These are phyloP conservation scores for Cinclus cinclus DNA, from an alignment of 2,113 vertebrate genomes.

Conservation along the genomic window DNA sequence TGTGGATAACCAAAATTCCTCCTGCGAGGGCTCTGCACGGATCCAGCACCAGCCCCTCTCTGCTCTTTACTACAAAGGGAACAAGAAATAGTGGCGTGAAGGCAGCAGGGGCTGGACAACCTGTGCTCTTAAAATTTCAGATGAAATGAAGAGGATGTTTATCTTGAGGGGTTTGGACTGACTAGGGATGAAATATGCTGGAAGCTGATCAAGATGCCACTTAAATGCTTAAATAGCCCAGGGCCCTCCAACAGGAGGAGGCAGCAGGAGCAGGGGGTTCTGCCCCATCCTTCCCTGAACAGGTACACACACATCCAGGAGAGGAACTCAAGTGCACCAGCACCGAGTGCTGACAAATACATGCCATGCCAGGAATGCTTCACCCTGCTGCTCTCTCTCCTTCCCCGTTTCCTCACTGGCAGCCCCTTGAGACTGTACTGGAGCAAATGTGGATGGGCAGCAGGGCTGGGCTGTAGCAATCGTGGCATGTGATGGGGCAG, in stretches of 20 bases:
- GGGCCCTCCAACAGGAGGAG: neutral
- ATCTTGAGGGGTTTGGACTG: neutral
- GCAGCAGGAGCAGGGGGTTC: neutral
- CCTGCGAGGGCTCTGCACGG: neutral
- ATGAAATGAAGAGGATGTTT: neutral
- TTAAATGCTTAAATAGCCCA: neutral
- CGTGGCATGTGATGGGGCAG: neutral
- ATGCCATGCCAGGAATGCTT: neutral
- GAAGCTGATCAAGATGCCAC: neutral
- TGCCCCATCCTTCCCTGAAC: neutral
- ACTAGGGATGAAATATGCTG: rapidly evolving
- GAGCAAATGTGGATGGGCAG: neutral
- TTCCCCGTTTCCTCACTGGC: neutral
- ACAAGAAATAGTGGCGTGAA: rapidly evolving
- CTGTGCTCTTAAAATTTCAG: neutral
- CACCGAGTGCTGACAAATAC: neutral
- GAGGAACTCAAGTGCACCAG: neutral
- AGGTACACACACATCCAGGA: neutral
- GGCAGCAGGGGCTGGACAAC: neutral
- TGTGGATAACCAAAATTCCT: neutral
- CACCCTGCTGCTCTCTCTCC: neutral
- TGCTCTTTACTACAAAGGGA: rapidly evolving
- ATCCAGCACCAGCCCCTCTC: neutral
- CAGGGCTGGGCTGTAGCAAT: neutral
- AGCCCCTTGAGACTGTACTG: neutral